These are phyloP conservation scores for Camptogramma bilineatum DNA, from an alignment of 2,888 invertebrate genomes.

Conservation along the genomic window DNA sequence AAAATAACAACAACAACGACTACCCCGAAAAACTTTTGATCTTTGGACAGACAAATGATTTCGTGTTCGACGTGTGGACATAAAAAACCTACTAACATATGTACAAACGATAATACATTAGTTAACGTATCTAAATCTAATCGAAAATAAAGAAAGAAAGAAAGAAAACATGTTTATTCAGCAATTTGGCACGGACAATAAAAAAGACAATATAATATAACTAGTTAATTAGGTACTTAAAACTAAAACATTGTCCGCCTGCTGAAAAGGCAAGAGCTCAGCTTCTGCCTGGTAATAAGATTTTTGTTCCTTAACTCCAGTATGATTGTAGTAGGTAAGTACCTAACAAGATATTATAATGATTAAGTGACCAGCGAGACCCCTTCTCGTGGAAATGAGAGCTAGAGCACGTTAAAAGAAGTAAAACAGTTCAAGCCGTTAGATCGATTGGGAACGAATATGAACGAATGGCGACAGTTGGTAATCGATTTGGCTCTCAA, in stretches of 20 bases:
- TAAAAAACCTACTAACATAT: too few species aligned
- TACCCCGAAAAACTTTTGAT: background rate
- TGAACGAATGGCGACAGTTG: constrained; percentile 42
- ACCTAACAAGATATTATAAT: background rate
- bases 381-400: constrained; percentile 8
- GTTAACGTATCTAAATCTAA: too few species aligned
- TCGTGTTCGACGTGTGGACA: background rate
- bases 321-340: background rate
- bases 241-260: too few species aligned
- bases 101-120: too few species aligned
- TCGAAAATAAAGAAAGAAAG: too few species aligned
- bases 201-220: too few species aligned
- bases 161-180: too few species aligned
- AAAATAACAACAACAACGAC: background rate
- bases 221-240: too few species aligned
- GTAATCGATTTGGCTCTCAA: constrained; percentile 48
- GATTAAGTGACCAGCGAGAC: background rate
- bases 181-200: too few species aligned
- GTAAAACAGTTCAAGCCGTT: constrained; percentile 45
- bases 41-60: background rate
- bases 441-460: constrained; percentile 52
- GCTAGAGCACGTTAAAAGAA: constrained; percentile 21
- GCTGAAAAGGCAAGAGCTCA: too few species aligned
- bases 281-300: too few species aligned
- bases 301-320: background rate